Base-by-base conservation (phyloP, 2,888 invertebrate genomes). In the Autographa gamma region DNA sequence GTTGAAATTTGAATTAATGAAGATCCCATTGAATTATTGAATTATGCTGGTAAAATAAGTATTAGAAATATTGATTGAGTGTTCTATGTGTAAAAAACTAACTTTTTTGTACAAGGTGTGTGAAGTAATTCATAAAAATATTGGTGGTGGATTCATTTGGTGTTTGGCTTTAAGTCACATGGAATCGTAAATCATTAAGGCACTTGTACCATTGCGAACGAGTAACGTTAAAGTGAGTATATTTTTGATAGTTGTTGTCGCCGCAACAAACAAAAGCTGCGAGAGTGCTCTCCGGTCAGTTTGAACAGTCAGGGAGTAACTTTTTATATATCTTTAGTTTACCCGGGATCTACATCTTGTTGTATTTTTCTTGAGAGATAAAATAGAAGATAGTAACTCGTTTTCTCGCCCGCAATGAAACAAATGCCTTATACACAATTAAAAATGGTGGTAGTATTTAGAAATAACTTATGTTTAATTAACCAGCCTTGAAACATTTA, bases 111-210 rank as follows among this genome's bases (percentile, higher is more conserved):
- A 48, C 7, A 48, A 48, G 48, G 48, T 48, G 48, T 25, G 25
- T 25, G 1, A 16, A n/a, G n/a, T 48, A 48, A n/a, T n/a, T 16
- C 48, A n/a, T 48, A 8, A 32, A 38, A 56, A 41, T 31, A 14
- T 66, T 48, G 48, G 48, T 48, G 48, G 48, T n/a, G 48, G 48
- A 77, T 52, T 60, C 63, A 74, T 66, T 48, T 63, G 74, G 75
- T 74, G 63, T 43, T 58, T 74, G 75, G 68, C 48, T 78, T 58
- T 64, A 73, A 4, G 11, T 31, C 48, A 32, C 18, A 41, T 25
- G 4, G 18, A 38, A 60, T 19, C 19, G 11, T n/a, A 52, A 32
- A n/a, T 43, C 43, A 43, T 43, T 43, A 43, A 43, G 25, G 25
- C 25, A 25, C 25, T 25, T 25, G 25, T 25, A 1, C 25, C 25